Percentiles rank a stretch among this genome's conserved stretches.
These are phyloP conservation scores for Drosophila triauraria DNA, from an alignment of 1,140 invertebrate genomes.

Conservation along the genomic window DNA sequence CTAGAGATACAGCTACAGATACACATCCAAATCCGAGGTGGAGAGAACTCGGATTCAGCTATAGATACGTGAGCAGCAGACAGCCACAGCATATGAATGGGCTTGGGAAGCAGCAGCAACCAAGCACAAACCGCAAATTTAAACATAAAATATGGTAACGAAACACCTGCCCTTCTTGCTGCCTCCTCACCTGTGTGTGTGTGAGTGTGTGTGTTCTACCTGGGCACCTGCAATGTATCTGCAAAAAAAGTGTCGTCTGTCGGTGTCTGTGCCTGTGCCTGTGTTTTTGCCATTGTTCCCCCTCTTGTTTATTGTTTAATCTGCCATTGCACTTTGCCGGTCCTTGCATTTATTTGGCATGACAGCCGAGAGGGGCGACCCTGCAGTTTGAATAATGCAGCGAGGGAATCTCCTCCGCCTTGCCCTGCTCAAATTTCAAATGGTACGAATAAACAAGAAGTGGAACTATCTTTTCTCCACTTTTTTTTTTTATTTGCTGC, in stretches of 20 bases:
- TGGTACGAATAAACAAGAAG: constrained; percentile 31
- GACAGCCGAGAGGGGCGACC: constrained; percentile 21
- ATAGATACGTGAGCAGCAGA: constrained; percentile 34
- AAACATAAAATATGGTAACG: constrained; percentile 76
- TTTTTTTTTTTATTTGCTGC: constrained; percentile 9
- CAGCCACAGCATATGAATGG: constrained; percentile 67
- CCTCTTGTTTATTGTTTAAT: constrained; percentile 68
- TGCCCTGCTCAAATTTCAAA: constrained; percentile 63
- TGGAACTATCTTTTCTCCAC: constrained; percentile 25
- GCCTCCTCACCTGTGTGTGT: neutral
- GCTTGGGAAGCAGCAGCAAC: constrained; percentile 29
- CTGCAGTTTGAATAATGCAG: constrained; percentile 37
- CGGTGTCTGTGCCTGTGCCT: neutral
- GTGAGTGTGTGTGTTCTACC: constrained; percentile 4
- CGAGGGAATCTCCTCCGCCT: neutral
- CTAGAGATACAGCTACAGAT: constrained; percentile 18
- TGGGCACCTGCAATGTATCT: constrained; percentile 50
- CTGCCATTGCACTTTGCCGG: constrained; percentile 67
- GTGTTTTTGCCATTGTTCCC: constrained; percentile 37
- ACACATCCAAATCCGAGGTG: constrained; percentile 9
- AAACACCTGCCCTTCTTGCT: constrained; percentile 69
- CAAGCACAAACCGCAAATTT: constrained; percentile 56
- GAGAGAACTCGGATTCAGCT: constrained; percentile 9
- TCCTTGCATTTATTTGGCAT: constrained; percentile 41
- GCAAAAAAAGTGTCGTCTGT: constrained; percentile 53